Evolutionary conservation across 2,888 invertebrate species (phyloP).

Genomic region (Hemithea aestivaria): DNA sequence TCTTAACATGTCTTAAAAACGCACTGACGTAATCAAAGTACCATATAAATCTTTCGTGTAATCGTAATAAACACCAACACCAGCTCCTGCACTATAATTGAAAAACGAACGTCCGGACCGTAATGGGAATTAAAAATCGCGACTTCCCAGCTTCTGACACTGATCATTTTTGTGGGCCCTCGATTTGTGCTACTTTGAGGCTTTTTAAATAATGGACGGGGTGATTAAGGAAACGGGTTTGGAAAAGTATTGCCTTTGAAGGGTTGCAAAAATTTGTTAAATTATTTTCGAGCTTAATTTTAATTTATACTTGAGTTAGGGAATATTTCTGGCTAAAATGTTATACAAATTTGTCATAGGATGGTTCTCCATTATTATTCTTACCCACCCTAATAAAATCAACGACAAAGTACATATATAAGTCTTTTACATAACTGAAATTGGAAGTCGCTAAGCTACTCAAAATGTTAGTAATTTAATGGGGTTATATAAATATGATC

Average conservation of each 20-base stretch:
- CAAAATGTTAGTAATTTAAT: too few relatives aligned
- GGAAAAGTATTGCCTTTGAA: constrained; percentile 23
- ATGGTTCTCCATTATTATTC: too few relatives aligned
- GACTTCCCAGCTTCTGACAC: constrained; percentile 45
- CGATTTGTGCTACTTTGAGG: constrained; percentile 22
- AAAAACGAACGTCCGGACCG: constrained; percentile 24
- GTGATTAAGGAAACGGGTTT: constrained; percentile 43
- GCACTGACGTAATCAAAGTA: too few relatives aligned
- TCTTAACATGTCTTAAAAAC: too few relatives aligned
- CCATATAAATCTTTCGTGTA: too few relatives aligned
- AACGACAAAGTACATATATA: neutral
- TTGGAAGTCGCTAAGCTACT: too few relatives aligned
- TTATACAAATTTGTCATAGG: too few relatives aligned
- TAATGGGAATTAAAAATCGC: constrained; percentile 66
- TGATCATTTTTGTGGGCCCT: constrained; percentile 40
- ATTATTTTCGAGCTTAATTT: neutral
- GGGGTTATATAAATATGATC: too few relatives aligned
- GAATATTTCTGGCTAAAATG: too few relatives aligned
- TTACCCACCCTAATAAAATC: too few relatives aligned
- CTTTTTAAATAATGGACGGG: constrained; percentile 48
- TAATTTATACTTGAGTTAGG: too few relatives aligned
- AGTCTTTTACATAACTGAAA: too few relatives aligned
- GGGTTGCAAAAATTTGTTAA: constrained; percentile 12
- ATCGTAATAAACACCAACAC: neutral
- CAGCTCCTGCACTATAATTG: constrained; percentile 7